Evolutionary conservation across 1,140 invertebrate species (phyloP).

Genomic region (Anastatus disparis): DNA sequence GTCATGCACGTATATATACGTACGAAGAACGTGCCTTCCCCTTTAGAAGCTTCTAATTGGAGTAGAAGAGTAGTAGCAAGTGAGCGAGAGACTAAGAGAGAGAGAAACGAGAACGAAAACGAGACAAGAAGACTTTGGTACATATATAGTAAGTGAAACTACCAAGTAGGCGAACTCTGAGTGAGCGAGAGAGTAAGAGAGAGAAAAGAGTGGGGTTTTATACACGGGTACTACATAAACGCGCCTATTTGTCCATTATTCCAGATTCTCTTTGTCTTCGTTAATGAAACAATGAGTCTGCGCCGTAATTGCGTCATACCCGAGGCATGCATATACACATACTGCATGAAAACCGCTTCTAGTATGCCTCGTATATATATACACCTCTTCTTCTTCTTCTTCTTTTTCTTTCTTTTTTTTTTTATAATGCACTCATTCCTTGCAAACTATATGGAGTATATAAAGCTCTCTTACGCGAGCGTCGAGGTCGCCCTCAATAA

Average conservation of each 20-base stretch:
- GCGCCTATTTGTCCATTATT: conserved; percentile 68
- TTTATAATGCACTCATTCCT: too few relatives aligned
- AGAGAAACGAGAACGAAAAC: not conserved
- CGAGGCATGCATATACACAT: conserved; percentile 53
- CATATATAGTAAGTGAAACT: not conserved
- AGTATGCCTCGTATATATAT: too few relatives aligned
- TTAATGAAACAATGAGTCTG: conserved; percentile 69
- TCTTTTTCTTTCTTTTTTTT: too few relatives aligned
- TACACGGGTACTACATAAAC: conserved; percentile 61
- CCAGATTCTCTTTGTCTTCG: conserved; percentile 66
- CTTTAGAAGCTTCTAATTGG: conserved; percentile 63
- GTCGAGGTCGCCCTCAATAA: conserved; percentile 27
- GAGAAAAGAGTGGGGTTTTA: conserved; percentile 54
- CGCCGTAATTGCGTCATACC: conserved; percentile 65
- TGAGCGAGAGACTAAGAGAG: not conserved
- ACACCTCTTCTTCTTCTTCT: too few relatives aligned
- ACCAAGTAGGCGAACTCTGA: not conserved
- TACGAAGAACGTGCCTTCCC: too few relatives aligned
- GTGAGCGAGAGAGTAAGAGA: not conserved
- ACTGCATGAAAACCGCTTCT: conserved; percentile 29
- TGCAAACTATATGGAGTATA: too few relatives aligned
- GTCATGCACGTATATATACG: too few relatives aligned
- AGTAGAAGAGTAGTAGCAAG: not conserved
- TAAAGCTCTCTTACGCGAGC: too few relatives aligned
- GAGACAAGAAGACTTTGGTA: not conserved